These are phyloP conservation scores for Paragorgia papillata DNA, from an alignment of 92 coral and sea anemone species.

Conservation along the genomic window DNA sequence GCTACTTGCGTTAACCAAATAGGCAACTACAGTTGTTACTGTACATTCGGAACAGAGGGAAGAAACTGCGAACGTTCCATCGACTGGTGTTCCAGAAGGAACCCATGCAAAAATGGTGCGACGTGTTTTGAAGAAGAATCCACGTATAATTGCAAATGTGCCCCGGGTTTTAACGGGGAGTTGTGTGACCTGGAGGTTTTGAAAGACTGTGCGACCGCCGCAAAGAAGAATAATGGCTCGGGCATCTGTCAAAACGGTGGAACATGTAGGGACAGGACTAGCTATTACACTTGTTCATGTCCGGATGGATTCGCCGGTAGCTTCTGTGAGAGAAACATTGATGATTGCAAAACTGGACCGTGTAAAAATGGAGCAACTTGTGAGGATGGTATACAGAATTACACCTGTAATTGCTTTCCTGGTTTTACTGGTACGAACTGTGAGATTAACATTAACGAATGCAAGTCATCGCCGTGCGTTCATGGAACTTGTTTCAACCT, in stretches of 20 bases:
- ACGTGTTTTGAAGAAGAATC: conserved; percentile 55
- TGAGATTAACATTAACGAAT: conserved; percentile 75
- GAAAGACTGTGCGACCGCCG: conserved; percentile 28
- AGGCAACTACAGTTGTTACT: conserved; percentile 92
- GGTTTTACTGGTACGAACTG: conserved; percentile 92
- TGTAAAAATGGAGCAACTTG: conserved; percentile 91
- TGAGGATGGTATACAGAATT: conserved; percentile 65
- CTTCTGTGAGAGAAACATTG: conserved; percentile 51
- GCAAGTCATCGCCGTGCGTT: conserved; percentile 75
- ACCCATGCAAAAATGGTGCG: conserved; percentile 87
- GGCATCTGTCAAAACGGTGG: conserved; percentile 81
- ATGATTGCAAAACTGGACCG: conserved; percentile 89
- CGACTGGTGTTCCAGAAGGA: conserved; percentile 73
- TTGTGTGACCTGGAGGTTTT: background rate
- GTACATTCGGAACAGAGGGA: conserved; percentile 71
- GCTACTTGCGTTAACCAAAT: conserved; percentile 90
- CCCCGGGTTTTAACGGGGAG: background rate
- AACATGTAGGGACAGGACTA: conserved; percentile 66
- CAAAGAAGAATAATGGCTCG: conserved; percentile 23
- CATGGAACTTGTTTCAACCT: conserved; percentile 77
- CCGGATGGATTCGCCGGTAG: conserved; percentile 58
- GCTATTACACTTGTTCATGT: conserved; percentile 74
- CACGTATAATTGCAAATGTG: background rate
- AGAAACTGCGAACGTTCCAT: conserved; percentile 69
- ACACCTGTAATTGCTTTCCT: conserved; percentile 74